These are phyloP conservation scores for Zosterops borbonicus DNA, from an alignment of 2,113 vertebrate species.

Conservation along the genomic window DNA sequence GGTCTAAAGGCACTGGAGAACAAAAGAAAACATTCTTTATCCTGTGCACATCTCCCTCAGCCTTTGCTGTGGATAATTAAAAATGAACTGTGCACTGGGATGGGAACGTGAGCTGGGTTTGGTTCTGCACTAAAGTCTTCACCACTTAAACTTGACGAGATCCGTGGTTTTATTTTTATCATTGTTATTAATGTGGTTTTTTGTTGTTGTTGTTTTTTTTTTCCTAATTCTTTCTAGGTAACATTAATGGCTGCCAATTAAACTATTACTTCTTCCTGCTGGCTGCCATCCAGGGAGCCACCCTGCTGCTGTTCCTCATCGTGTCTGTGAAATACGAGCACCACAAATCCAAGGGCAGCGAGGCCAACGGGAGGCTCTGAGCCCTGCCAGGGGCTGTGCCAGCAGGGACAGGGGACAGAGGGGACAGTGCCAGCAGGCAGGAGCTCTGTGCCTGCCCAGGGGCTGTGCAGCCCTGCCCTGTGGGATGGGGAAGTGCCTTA, in stretches of 20 bases:
- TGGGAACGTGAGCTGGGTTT: not conserved
- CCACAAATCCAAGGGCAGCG: conserved; percentile 53
- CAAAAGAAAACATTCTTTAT: not conserved
- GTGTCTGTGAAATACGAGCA: conserved; percentile 89
- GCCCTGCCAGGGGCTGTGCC: not conserved
- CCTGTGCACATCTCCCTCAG: not conserved
- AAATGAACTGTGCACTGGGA: not conserved
- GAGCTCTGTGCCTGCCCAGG: not conserved
- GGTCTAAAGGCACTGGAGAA: not conserved
- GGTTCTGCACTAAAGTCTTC: not conserved
- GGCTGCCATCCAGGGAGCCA: conserved; percentile 90
- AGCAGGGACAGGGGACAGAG: not conserved
- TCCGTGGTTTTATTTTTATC: not conserved
- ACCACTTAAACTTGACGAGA: not conserved
- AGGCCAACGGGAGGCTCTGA: conserved; percentile 63
- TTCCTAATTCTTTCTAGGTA: conserved; percentile 74
- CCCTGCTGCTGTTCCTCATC: conserved; percentile 90
- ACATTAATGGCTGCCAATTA: conserved; percentile 91
- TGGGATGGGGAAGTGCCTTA: not conserved
- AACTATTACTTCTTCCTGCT: conserved; percentile 97
- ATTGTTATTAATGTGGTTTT: not conserved
- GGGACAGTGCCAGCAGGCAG: not conserved
- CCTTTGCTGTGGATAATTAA: not conserved
- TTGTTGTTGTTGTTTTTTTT: not conserved
- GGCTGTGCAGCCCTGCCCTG: not conserved